Evolutionary conservation across 2,113 vertebrate genomes (phyloP), one percentile per base, ranked within the genome.

Genomic region (Zootoca vivipara): DNA sequence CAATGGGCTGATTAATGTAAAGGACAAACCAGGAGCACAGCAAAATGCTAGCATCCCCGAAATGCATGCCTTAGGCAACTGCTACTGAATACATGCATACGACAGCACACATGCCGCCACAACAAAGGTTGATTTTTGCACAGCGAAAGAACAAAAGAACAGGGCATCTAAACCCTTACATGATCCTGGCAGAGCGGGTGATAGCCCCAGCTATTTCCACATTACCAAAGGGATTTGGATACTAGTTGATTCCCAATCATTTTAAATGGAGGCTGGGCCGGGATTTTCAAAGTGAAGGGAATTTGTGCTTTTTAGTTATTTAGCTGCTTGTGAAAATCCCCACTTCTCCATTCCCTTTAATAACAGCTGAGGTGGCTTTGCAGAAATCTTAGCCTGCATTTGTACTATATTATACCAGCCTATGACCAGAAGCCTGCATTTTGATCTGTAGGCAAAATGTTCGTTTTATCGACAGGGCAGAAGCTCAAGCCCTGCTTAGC

Each of bases 1-100:
- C 86, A 88, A 83, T 70, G 73, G 87, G 13, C 3, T 90, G 92
- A 89, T 89, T 95, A 88, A 90, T 94, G 91, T 89, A 87, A 58
- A 88, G 82, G 85, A 88, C 87, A 89, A 88, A 90, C 79, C 35
- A 67, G 78, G 24, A 83, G 91, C 90, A 93, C 2, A 4, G 92
- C 0, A 81, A 87, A 73, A 92, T 93, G 86, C 73, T 70, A 78
- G 93, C 93, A 88, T 82, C 30, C 33, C n/a, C 77, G 62, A 52
- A 65, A 46, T 67, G n/a, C 40, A 38, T 52, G 62, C 58, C 64
- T 15, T 13, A 67, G 72, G 40, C 81, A 87, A 38, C 13, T 72
- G 18, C 46, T 80, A 33, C 26, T 46, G 75, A 77, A 65, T n/a
- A 65, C 18, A 78, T 58, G 46, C 24, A 35, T 42, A 24, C 56